A percentile compares a stretch with the other conserved stretches of the same genome.
phyloP scores from a whole-genome alignment of 2,113 vertebrate genomes.

The Sturnus vulgaris region DNA sequence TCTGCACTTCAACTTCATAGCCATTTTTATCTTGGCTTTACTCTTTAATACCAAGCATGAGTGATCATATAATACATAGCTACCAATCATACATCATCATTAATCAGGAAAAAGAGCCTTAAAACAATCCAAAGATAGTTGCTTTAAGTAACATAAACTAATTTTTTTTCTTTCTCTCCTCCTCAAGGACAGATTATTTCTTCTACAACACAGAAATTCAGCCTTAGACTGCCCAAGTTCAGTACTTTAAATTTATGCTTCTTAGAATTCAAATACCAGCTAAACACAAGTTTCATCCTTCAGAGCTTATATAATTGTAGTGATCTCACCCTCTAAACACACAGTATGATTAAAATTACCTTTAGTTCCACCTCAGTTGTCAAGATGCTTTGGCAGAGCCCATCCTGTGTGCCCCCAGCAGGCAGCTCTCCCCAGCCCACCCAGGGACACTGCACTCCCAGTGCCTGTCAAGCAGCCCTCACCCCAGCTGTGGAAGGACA shows the following conservation, averaged over 20 bases:
- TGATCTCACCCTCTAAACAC: background rate
- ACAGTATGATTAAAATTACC: background rate
- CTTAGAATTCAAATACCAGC: background rate
- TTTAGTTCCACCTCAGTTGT: background rate
- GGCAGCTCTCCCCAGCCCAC: background rate
- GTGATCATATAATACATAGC: background rate
- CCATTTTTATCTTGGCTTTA: background rate
- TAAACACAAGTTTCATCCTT: background rate
- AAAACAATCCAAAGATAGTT: background rate
- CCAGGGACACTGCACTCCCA: background rate
- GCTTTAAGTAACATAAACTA: background rate
- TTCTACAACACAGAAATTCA: background rate
- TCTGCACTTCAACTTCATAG: background rate
- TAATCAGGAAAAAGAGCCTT: background rate
- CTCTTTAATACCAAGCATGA: background rate
- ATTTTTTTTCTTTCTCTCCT: background rate
- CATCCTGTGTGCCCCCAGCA: background rate
- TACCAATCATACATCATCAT: background rate
- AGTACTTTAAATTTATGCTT: background rate
- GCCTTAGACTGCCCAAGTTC: background rate
- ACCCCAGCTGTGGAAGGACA: accelerated
- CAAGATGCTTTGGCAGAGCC: constrained; percentile 13
- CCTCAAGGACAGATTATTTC: background rate
- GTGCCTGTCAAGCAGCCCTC: background rate
- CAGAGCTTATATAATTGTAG: background rate